Evolutionary conservation across 1,140 invertebrate genomes (phyloP), one percentile per base, ranked within the genome.

Genomic region (Druon quercuslanigerum): DNA sequence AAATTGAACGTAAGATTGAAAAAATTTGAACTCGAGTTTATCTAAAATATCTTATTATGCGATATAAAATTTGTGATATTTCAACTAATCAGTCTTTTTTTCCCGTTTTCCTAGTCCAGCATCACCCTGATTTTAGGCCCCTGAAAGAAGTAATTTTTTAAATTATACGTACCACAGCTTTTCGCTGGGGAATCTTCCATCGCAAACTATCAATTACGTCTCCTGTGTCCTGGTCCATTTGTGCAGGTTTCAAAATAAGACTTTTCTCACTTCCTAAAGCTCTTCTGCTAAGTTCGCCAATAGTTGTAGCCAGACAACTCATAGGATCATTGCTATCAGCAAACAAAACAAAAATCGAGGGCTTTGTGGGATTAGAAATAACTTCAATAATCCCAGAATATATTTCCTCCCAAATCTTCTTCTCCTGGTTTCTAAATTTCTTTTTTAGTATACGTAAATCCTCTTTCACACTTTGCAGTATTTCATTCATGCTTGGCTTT

Each of bases 281-380:
- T 17, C 51, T 74, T n/a, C 81, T 82, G 56, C 82, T 85, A 8
- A 86, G 66, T 66, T 85, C 54, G 6, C 79, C 86, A 17, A 90
- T 25, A n/a, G 77, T 72, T 40, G 60, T 54, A 50, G 87, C 86
- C 7, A 90, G 83, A 77, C 89, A 90, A 71, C 83, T 73, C 72
- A 88, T 79, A 16, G 84, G 79, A 50, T 78, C 6, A 2, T 50
- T 78, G 33, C 84, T 77, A 73, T 85, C 82, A 14, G 85, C 86
- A 72, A 89, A 85, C 7, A 90, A 75, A 20, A 88, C 25, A 70
- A 90, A 83, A 66, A 87, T 82, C 7, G 82, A 79, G 11, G 84
- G 84, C 74, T 75, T 85, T 8, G 72, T 71, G 4, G 83, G 82
- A 46, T 78, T 56, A 9, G 73, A 46, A 40, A 84, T 72, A 40